Evolutionary conservation across 2,797 vertebrate species (phyloP).

Genomic region (Pyrocephalus nanus): DNA sequence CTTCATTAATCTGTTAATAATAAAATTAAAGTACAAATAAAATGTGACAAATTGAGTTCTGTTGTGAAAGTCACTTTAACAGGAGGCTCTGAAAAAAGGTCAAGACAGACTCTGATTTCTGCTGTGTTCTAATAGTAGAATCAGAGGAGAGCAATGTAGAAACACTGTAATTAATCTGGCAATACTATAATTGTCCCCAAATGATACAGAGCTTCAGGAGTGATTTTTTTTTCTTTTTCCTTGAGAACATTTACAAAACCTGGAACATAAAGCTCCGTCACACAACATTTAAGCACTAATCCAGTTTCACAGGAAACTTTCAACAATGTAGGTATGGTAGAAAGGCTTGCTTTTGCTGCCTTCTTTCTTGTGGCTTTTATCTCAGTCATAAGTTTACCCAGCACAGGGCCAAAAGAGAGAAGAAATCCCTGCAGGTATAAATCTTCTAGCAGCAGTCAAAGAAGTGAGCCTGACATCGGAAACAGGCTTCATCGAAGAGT

Average conservation of each 20-base stretch:
- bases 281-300: constrained; percentile 11
- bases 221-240: background rate
- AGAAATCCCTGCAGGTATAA: background rate
- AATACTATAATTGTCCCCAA: constrained; percentile 41
- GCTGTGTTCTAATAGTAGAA: constrained; percentile 27
- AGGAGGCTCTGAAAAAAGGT: constrained; percentile 56
- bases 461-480: background rate
- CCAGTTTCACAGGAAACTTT: constrained; percentile 2
- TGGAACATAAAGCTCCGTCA: background rate
- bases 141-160: constrained; percentile 30
- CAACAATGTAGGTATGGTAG: background rate
- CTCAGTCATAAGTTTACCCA: background rate
- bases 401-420: background rate
- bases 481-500: background rate
- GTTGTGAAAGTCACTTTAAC: constrained; percentile 58
- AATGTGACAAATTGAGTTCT: constrained; percentile 61
- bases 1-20: constrained; percentile 70
- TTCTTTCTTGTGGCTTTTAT: background rate
- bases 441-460: background rate
- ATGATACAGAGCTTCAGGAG: background rate
- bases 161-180: constrained; percentile 46
- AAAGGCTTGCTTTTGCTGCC: background rate
- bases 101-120: constrained; percentile 51
- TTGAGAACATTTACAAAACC: constrained; percentile 18
- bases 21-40: constrained; percentile 73